A percentile compares a stretch with the other conserved stretches of the same genome.
Conservation (phyloP, 2,888 invertebrate genomes). For the Ectropis crepuscularia region DNA sequence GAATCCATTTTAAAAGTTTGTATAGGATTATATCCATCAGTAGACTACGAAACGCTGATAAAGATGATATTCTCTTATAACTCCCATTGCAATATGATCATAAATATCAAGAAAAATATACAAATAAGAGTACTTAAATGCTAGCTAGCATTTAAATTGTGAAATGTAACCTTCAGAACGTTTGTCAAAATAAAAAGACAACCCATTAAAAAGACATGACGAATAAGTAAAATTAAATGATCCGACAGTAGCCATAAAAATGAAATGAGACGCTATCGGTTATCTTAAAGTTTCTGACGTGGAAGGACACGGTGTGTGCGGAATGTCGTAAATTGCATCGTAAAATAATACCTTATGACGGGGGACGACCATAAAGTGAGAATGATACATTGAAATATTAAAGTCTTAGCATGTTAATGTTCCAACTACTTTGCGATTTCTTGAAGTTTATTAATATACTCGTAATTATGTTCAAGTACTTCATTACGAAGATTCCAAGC, state of each 20-base stretch:
- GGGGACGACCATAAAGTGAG: neutral
- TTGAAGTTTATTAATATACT: too few relatives aligned
- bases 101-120: too few relatives aligned
- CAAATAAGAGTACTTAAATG: too few relatives aligned
- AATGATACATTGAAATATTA: neutral
- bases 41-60: too few relatives aligned
- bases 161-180: too few relatives aligned
- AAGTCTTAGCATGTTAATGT: neutral
- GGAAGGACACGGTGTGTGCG: slow-evolving; percentile 21
- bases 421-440: neutral
- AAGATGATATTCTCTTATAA: too few relatives aligned
- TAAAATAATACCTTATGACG: slow-evolving; percentile 12
- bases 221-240: slow-evolving; percentile 30
- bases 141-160: too few relatives aligned
- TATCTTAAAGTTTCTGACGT: slow-evolving; percentile 12
- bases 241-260: slow-evolving; percentile 35
- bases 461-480: too few relatives aligned
- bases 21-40: too few relatives aligned
- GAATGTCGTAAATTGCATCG: slow-evolving; percentile 9
- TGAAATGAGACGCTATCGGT: slow-evolving; percentile 21
- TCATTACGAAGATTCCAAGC: too few relatives aligned
- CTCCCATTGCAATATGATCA: too few relatives aligned
- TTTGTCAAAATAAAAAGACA: slow-evolving; percentile 7
- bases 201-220: slow-evolving; percentile 25
- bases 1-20: too few relatives aligned